These are phyloP conservation scores for Dicyrtoma fusca DNA, from an alignment of 2,888 invertebrate genomes.

Conservation along the genomic window DNA sequence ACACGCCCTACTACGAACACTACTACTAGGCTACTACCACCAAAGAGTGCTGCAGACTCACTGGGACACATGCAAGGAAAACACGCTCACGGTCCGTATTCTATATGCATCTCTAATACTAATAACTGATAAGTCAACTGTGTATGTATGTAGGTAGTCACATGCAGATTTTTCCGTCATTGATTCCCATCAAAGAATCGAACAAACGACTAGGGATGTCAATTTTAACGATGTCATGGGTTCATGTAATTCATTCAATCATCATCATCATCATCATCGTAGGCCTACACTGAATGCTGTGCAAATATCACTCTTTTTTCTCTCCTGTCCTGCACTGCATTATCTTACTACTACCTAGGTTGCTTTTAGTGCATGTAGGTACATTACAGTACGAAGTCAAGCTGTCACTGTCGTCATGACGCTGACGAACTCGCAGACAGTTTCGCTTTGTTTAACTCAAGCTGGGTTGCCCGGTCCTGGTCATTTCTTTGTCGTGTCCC, in stretches of 20 bases:
- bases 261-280: constrained; percentile 23
- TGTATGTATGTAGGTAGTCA: not conserved
- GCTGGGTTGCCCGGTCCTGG: no score
- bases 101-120: not conserved
- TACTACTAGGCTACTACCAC: no score
- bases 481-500: no score
- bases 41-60: no score
- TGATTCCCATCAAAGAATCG: constrained; percentile 39
- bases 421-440: no score
- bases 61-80: not conserved
- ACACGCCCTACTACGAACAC: no score
- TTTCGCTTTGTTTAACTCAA: no score
- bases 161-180: constrained; percentile 31
- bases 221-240: constrained; percentile 28
- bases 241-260: constrained; percentile 37
- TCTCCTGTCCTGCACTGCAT: not conserved
- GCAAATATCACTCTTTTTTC: constrained; percentile 14
- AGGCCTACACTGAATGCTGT: not conserved
- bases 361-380: not conserved
- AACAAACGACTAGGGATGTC: constrained; percentile 32
- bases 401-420: no score
- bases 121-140: not conserved
- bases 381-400: not conserved
- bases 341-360: not conserved
- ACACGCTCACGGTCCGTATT: not conserved